Evolutionary conservation across 1,140 invertebrate genomes (phyloP).

Genomic region (Drosophila littoralis): DNA sequence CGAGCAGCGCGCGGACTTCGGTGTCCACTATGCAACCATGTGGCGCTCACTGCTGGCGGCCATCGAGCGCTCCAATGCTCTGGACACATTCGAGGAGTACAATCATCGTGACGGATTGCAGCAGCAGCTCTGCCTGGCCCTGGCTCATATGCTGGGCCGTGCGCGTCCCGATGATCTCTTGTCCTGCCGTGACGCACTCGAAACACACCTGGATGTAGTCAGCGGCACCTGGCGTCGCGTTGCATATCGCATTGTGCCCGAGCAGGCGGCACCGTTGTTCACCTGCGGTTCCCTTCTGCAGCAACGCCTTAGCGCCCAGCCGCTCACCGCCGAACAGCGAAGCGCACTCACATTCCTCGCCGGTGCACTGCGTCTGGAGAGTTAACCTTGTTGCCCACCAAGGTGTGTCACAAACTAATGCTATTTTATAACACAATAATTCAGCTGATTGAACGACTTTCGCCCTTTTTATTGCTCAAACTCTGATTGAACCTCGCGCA

Average conservation of each 20-base stretch:
- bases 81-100: slow-evolving; percentile 92
- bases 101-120: slow-evolving; percentile 91
- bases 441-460: no score
- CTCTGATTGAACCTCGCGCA: no score
- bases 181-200: slow-evolving; percentile 21
- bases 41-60: slow-evolving; percentile 90
- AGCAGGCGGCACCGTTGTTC: slow-evolving; percentile 73
- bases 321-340: slow-evolving; percentile 34
- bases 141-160: slow-evolving; percentile 66
- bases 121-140: slow-evolving; percentile 85
- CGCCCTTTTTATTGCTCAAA: no score
- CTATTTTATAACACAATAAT: no score
- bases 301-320: slow-evolving; percentile 44
- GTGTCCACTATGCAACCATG: slow-evolving; percentile 86
- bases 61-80: slow-evolving; percentile 89
- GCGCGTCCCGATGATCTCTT: slow-evolving; percentile 54
- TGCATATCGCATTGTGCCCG: slow-evolving; percentile 73
- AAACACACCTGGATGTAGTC: slow-evolving; percentile 58
- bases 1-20: slow-evolving; percentile 86
- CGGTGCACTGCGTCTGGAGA: slow-evolving; percentile 50
- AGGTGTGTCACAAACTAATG: not conserved
- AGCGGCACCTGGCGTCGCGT: slow-evolving; percentile 73
- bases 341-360: slow-evolving; percentile 47
- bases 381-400: slow-evolving; percentile 8
- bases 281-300: slow-evolving; percentile 58